Percentiles rank a stretch among this genome's conserved stretches.
Conservation (phyloP, 2,888 invertebrate species). For the Micropterix aruncella region DNA sequence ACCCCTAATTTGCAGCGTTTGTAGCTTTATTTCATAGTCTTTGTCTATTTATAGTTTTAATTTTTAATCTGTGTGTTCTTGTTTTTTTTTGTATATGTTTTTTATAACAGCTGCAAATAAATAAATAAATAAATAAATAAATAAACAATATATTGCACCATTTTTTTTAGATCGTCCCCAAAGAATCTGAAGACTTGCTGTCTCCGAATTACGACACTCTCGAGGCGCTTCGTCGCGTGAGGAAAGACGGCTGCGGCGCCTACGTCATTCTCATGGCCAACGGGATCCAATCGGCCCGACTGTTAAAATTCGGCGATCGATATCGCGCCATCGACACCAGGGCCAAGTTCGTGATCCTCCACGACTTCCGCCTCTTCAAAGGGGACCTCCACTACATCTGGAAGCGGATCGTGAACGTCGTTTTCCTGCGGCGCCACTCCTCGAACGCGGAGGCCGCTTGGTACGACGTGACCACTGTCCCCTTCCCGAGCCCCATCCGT, state of each 20-base stretch:
- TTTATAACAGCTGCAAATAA: too few species aligned
- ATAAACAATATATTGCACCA: too few species aligned
- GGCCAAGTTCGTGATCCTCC: constrained; percentile 53
- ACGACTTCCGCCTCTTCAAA: constrained; percentile 53
- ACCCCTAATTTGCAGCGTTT: too few species aligned
- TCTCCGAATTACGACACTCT: constrained; percentile 45
- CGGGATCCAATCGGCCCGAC: constrained; percentile 49
- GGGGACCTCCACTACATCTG: constrained; percentile 56
- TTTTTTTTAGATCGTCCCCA: constrained; percentile 40
- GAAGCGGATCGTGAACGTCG: constrained; percentile 60
- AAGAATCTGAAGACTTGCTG: constrained; percentile 48
- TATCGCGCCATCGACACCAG: constrained; percentile 55
- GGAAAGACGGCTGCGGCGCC: constrained; percentile 51
- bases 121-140: too few species aligned
- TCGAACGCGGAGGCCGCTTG: constrained; percentile 31
- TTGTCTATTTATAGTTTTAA: too few species aligned
- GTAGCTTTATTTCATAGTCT: too few species aligned
- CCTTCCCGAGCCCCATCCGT: constrained; percentile 50
- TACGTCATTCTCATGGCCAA: constrained; percentile 60
- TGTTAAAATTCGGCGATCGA: constrained; percentile 59
- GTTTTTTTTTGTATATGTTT: too few species aligned
- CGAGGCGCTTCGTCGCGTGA: constrained; percentile 39
- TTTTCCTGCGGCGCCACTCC: constrained; percentile 50
- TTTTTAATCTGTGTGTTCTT: too few species aligned
- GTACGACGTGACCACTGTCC: constrained; percentile 59